Percentiles rank a stretch among this genome's conserved stretches.
phyloP scores from a whole-genome alignment of 2,888 invertebrate genomes.

The Nemapogon koenigi region DNA sequence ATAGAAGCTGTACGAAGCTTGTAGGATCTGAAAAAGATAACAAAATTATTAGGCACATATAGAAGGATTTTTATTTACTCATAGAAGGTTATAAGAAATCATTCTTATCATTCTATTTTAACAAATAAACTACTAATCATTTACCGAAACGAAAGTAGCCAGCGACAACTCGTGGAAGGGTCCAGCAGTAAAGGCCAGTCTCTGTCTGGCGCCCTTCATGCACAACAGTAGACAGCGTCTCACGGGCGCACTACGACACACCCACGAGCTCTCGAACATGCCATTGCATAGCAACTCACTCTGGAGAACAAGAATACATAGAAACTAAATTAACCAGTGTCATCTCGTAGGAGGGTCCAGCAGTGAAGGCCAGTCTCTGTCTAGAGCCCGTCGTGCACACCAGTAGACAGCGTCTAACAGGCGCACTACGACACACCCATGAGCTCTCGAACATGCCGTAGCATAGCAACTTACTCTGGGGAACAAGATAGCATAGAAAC shows the following conservation, averaged over 20 bases:
- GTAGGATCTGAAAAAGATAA: conserved; percentile 1
- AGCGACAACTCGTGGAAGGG: conserved; percentile 40
- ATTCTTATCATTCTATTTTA: neutral
- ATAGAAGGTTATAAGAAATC: no score
- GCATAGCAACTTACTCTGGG: no score
- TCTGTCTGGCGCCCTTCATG: neutral
- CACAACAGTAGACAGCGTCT: neutral
- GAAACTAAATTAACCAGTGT: no score
- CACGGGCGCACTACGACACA: neutral
- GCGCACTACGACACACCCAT: conserved; percentile 1
- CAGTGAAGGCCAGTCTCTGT: conserved; percentile 25
- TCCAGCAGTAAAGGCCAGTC: conserved; percentile 33
- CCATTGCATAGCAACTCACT: conserved; percentile 1
- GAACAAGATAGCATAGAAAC: no score
- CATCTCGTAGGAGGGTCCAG: conserved; percentile 41
- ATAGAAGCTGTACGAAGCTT: conserved; percentile 1
- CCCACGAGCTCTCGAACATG: conserved; percentile 3
- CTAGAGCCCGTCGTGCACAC: neutral
- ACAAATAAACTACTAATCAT: conserved; percentile 10
- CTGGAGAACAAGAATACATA: no score
- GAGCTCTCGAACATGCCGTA: conserved; percentile 4
- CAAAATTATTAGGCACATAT: neutral
- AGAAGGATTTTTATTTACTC: neutral
- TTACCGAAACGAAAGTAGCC: conserved; percentile 33
- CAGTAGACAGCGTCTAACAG: neutral